Conservation (phyloP, 2,797 vertebrate species). For the Mus minutoides region DNA sequence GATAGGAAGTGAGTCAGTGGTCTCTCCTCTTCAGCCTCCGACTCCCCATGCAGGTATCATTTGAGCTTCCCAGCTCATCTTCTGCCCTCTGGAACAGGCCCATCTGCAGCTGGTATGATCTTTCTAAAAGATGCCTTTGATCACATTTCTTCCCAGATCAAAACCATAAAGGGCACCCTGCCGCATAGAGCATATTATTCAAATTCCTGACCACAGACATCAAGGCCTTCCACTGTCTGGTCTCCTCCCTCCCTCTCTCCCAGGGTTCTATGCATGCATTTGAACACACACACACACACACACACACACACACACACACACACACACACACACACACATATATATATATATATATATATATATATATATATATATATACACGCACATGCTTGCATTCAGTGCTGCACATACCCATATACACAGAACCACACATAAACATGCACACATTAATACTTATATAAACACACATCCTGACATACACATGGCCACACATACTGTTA, state of each 20-base stretch:
- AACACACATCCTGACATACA: neutral
- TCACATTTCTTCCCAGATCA: slow-evolving; percentile 31
- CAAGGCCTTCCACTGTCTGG: slow-evolving; percentile 31
- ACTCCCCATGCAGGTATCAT: neutral
- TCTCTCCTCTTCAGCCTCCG: neutral
- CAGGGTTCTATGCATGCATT: neutral
- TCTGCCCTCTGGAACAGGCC: neutral
- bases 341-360: no score
- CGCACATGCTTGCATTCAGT: neutral
- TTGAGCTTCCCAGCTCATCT: neutral
- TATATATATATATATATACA: no score
- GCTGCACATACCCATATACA: neutral
- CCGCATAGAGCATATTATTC: slow-evolving; percentile 38
- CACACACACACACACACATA: no score
- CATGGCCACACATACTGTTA: neutral
- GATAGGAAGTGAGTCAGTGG: neutral
- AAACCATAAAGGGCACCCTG: neutral
- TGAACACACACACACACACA: neutral
- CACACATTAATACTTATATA: neutral
- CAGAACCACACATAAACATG: neutral
- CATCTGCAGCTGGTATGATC: neutral
- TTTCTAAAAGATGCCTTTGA: slow-evolving; percentile 47
- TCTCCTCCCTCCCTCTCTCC: neutral
- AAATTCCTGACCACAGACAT: slow-evolving; percentile 58
- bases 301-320: no score